phyloP scores from a whole-genome alignment of 2,113 vertebrate genomes.

The Puma concolor region DNA sequence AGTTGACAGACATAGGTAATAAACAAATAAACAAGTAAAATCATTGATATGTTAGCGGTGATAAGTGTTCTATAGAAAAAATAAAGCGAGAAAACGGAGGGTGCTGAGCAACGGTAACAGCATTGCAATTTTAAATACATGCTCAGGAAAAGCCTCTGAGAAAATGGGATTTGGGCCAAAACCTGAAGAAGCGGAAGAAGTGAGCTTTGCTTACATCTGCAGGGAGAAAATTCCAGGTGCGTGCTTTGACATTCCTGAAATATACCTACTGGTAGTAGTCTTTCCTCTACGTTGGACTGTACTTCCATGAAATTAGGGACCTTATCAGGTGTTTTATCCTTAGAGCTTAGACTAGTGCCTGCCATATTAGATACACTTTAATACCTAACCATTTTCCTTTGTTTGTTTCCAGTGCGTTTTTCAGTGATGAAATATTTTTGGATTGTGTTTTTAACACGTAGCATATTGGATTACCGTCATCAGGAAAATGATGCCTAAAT shows the following conservation, averaged over 20 bases:
- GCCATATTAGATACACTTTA: not conserved
- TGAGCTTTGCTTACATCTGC: not conserved
- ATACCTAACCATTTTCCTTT: not conserved
- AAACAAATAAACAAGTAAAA: not conserved
- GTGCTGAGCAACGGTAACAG: not conserved
- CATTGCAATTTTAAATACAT: not conserved
- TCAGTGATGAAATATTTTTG: not conserved
- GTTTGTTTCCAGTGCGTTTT: not conserved
- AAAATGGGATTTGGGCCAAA: not conserved
- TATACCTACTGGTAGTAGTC: not conserved
- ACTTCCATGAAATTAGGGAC: not conserved
- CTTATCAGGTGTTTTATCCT: not conserved
- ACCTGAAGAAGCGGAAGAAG: not conserved
- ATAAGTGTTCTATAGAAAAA: not conserved
- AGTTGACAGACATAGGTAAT: not conserved
- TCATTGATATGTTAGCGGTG: not conserved
- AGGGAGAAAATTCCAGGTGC: not conserved
- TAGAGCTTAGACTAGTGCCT: not conserved
- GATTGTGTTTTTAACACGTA: not conserved
- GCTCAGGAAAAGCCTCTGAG: not conserved
- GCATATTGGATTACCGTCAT: not conserved
- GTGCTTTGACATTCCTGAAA: not conserved
- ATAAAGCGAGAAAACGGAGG: not conserved
- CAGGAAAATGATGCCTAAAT: not conserved
- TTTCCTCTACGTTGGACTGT: not conserved